These are phyloP conservation scores for Corydoras maculifer DNA, from an alignment of 2,113 vertebrate genomes.

Conservation along the genomic window DNA sequence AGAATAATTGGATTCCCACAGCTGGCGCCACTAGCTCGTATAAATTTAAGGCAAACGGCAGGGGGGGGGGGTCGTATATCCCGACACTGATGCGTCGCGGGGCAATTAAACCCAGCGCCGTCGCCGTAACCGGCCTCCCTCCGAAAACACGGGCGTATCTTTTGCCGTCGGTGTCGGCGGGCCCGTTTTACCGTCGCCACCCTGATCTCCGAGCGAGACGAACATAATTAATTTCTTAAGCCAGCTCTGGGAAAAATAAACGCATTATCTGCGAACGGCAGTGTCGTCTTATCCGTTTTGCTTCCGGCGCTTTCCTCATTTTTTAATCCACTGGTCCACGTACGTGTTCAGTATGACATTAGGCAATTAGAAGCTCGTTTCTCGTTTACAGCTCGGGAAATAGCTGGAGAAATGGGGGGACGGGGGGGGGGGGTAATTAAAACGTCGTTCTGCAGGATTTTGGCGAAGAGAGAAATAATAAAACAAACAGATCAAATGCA, in stretches of 20 bases:
- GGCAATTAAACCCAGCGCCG: conserved; percentile 32
- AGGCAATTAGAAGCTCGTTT: conserved; percentile 3
- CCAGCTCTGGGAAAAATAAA: conserved; percentile 12
- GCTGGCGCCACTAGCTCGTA: conserved; percentile 10
- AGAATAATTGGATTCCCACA: conserved; percentile 22
- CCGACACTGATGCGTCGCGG: conserved; percentile 10
- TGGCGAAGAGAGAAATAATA: not conserved
- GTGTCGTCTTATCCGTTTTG: conserved; percentile 1
- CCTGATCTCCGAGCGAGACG: conserved; percentile 17
- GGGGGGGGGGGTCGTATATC: conserved; percentile 25
- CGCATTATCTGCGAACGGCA: conserved; percentile 14
- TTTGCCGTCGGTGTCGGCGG: conserved; percentile 3
- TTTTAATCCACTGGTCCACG: conserved; percentile 16
- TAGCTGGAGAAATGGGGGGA: not conserved
- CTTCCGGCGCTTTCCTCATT: conserved; percentile 16
- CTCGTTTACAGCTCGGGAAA: not conserved
- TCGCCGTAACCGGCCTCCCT: not conserved
- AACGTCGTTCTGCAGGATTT: not conserved
- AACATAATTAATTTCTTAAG: conserved; percentile 20
- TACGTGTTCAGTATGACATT: conserved; percentile 6
- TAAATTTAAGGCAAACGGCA: conserved; percentile 18
- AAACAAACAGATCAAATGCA: not conserved
- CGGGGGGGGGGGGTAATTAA: not conserved
- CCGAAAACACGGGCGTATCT: not conserved
- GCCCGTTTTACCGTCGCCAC: not conserved